Evolutionary conservation across 1,140 invertebrate genomes (phyloP), one percentile per base, ranked within the genome.

Genomic region (Leptinotarsa defecta): DNA sequence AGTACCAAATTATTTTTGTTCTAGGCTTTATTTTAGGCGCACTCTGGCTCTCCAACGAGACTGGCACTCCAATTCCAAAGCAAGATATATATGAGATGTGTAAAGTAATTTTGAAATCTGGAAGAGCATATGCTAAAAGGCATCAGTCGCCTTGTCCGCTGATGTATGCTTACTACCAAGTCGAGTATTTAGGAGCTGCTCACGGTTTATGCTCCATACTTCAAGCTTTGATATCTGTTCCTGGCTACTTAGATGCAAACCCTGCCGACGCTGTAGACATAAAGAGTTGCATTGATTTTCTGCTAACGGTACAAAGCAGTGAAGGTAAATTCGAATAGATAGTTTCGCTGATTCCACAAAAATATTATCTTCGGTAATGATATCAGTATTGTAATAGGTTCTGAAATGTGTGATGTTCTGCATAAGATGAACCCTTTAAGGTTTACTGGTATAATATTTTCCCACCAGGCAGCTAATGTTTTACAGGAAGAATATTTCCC

Each of bases 161-260:
- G 17, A 95, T 96, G 94, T 96, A 94, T 83, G 88, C 93, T 69
- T 96, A 95, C 85, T 94, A 96, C 83, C 89, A 91, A n/a, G 94
- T 92, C 8, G 92, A 95, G 86, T 96, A 96, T 85, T 85, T 96
- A 70, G 94, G 94, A 19, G 94, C 94, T 2, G 94, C 94, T 24
- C 94, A 96, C 86, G 93, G 93, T 1, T 79, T 94, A 4, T 88
- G 89, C 78, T 85, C 89, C 20, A 94, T 94, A 72, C 84, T 92
- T 8, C 89, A 91, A 80, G 87, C 89, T 71, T 85, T 92, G n/a
- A 71, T 94, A 62, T 87, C 88, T 48, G 91, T 93, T 72, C 90
- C 93, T 79, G 86, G 87, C 74, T 92, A 91, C 83, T 78, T 93
- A 75, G 83, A 89, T 5, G 82, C 84, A 57, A 86, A 92, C 81